These are phyloP conservation scores for Chloromyia formosa DNA, from an alignment of 2,888 invertebrate genomes.

Conservation along the genomic window DNA sequence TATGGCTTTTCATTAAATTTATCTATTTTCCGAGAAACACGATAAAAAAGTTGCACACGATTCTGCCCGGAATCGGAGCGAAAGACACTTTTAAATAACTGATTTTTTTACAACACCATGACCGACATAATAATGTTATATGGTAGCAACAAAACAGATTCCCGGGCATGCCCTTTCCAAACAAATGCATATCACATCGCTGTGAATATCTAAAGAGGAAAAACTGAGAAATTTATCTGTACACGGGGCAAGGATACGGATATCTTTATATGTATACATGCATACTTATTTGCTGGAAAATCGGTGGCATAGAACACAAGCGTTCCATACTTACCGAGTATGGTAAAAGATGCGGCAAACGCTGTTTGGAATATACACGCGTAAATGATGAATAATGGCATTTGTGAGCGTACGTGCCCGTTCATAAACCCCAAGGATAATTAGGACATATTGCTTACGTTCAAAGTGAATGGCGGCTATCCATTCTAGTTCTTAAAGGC, in stretches of 20 bases:
- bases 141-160: background rate
- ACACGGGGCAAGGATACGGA: too few species aligned
- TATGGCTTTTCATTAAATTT: too few species aligned
- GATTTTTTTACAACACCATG: constrained; percentile 25
- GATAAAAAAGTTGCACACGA: background rate
- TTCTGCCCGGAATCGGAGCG: background rate
- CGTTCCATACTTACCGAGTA: too few species aligned
- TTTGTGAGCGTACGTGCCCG: constrained; percentile 44
- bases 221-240: background rate
- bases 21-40: too few species aligned
- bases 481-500: background rate
- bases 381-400: constrained; percentile 37
- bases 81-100: constrained; percentile 10
- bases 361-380: constrained; percentile 32
- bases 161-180: too few species aligned
- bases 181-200: constrained; percentile 9
- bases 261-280: background rate
- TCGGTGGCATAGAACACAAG: background rate
- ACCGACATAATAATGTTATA: constrained; percentile 24
- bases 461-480: constrained; percentile 19
- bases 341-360: constrained; percentile 16
- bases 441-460: constrained; percentile 45
- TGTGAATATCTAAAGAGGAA: constrained; percentile 4
- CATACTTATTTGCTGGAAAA: background rate
- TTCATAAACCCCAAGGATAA: constrained; percentile 45